Evolutionary conservation across 2,797 vertebrate genomes (phyloP).

Genomic region (Trachops cirrhosus): DNA sequence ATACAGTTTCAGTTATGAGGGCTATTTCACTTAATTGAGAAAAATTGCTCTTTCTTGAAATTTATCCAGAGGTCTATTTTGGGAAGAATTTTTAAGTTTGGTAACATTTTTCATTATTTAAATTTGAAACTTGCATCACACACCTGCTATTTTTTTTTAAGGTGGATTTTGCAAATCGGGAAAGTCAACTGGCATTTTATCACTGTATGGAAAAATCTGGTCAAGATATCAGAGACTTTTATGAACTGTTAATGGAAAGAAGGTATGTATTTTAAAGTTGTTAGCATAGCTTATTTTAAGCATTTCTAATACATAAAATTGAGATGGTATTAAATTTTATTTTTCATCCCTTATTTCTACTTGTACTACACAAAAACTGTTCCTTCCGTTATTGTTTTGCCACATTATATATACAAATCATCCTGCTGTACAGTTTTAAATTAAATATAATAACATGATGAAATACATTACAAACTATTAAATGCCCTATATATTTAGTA

Average conservation of each 20-base stretch:
- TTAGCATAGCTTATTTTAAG: background rate
- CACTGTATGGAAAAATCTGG: slow-evolving; percentile 99
- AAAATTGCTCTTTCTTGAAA: background rate
- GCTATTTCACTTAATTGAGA: background rate
- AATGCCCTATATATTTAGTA: background rate
- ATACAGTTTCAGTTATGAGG: background rate
- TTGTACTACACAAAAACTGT: background rate
- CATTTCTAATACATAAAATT: slow-evolving; percentile 28
- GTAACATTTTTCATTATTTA: slow-evolving; percentile 4
- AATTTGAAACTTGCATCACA: slow-evolving; percentile 33
- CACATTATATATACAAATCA: background rate
- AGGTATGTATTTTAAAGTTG: slow-evolving; percentile 82
- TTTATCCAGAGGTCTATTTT: background rate
- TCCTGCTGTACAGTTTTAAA: background rate
- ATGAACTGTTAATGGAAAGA: slow-evolving; percentile 96
- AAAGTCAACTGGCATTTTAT: slow-evolving; percentile 99
- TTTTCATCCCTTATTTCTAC: background rate
- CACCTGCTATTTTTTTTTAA: slow-evolving; percentile 76
- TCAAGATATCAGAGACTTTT: slow-evolving; percentile 98
- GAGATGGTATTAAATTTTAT: slow-evolving; percentile 17
- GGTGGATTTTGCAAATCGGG: slow-evolving; percentile 99
- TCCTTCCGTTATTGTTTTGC: background rate
- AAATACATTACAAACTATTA: background rate
- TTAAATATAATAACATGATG: background rate
- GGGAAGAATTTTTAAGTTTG: slow-evolving; percentile 13